phyloP scores from a whole-genome alignment of 2,888 invertebrate genomes.

The Darwinula stevensoni region DNA sequence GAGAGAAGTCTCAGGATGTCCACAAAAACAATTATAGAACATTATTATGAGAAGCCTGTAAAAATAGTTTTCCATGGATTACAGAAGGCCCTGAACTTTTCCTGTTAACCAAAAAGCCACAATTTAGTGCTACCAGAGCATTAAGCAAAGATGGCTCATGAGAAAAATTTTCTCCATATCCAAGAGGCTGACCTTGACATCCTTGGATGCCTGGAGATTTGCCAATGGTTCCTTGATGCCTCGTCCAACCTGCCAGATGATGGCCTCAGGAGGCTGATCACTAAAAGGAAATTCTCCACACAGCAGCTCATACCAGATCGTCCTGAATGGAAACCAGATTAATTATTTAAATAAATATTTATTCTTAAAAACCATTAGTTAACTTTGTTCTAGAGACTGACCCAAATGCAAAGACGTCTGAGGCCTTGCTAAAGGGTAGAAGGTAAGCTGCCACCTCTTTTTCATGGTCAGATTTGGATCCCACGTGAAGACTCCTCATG shows the following conservation, averaged over 20 bases:
- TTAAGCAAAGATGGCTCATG: no score
- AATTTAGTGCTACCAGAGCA: no score
- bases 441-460: conserved; percentile 44
- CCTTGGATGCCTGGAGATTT: conserved; percentile 71
- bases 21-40: no score
- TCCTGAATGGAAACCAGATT: conserved; percentile 27
- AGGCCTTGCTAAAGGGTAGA: conserved; percentile 70
- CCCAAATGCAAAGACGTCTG: conserved; percentile 96
- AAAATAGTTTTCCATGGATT: no score
- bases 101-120: no score
- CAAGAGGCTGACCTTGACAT: conserved; percentile 46
- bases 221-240: conserved; percentile 86
- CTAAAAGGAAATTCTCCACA: conserved; percentile 92
- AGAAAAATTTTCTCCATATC: background rate
- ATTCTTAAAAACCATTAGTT: background rate
- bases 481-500: conserved; percentile 40
- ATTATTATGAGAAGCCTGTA: no score
- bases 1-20: no score
- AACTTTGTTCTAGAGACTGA: no score
- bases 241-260: conserved; percentile 92
- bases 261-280: conserved; percentile 67
- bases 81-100: no score
- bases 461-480: conserved; percentile 13
- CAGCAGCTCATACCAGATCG: conserved; percentile 91
- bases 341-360: conserved; percentile 6